Conservation (phyloP, 2,888 invertebrate species). For the Corbicula japonica region DNA sequence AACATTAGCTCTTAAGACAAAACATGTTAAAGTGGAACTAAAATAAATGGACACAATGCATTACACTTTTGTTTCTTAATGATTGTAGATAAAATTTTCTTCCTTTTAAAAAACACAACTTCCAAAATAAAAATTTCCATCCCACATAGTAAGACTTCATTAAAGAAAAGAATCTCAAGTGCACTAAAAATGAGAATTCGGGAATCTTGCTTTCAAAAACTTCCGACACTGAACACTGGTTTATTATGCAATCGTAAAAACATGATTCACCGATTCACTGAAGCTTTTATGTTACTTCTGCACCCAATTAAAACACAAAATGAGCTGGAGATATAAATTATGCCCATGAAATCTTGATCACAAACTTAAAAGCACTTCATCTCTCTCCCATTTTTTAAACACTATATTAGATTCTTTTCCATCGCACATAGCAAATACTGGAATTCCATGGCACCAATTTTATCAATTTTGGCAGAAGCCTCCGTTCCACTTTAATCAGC, state of each 20-base stretch:
- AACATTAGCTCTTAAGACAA: constrained; percentile 21
- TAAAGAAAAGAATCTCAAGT: not conserved
- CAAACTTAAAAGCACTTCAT: too few species aligned
- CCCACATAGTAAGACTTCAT: not conserved
- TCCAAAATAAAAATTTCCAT: constrained; percentile 2
- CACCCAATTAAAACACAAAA: too few species aligned
- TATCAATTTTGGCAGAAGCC: constrained; percentile 4
- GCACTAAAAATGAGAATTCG: not conserved
- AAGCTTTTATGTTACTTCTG: too few species aligned
- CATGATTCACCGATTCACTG: too few species aligned
- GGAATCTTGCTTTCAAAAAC: too few species aligned
- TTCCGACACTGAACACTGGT: too few species aligned
- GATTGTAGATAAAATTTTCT: not conserved
- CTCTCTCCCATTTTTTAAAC: constrained; percentile 16
- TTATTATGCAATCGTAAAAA: too few species aligned
- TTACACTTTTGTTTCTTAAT: constrained; percentile 27
- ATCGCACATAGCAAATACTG: constrained; percentile 2
- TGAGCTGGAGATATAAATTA: too few species aligned
- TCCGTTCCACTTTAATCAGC: not conserved
- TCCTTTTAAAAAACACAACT: constrained; percentile 7
- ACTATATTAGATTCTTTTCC: constrained; percentile 15
- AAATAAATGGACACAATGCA: constrained; percentile 37
- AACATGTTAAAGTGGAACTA: constrained; percentile 3
- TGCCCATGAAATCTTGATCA: too few species aligned
- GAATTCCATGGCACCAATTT: constrained; percentile 5